Conservation (phyloP, 37 sponge, comb jelly and placozoan species). For the Eunapius fragilis region DNA sequence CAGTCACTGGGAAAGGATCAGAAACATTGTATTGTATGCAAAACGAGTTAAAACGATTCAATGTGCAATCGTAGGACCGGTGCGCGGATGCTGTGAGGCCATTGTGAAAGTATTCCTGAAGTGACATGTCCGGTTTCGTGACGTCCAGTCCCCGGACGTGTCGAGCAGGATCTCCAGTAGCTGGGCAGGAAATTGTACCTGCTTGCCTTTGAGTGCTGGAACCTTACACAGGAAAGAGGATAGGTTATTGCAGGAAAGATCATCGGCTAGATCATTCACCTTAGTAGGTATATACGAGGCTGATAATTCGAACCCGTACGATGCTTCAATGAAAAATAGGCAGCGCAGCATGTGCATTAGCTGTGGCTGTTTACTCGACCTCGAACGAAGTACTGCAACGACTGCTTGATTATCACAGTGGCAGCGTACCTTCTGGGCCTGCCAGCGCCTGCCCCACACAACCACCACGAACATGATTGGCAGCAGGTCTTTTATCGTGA, state of each 20-base stretch:
- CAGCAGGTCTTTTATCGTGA: conserved; percentile 15
- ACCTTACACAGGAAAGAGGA: conserved; percentile 47
- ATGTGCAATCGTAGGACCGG: not conserved
- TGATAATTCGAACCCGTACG: not conserved
- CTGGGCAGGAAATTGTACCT: no score
- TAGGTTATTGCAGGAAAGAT: conserved; percentile 32
- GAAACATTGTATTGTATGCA: not conserved
- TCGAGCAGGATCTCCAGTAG: no score
- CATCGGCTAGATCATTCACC: conserved; percentile 49
- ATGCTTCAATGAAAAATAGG: conserved; percentile 9
- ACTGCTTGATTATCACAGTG: conserved; percentile 22
- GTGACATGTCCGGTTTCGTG: no score
- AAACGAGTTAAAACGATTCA: not conserved
- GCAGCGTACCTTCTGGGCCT: not conserved
- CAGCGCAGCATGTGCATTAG: conserved; percentile 22
- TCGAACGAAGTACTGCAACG: not conserved
- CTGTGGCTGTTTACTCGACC: not conserved
- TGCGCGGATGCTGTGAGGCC: not conserved
- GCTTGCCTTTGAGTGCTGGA: not conserved
- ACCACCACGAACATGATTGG: conserved; percentile 19
- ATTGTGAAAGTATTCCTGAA: no score
- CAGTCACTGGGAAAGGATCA: not conserved
- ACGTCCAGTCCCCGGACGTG: no score
- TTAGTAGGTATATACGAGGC: no score
- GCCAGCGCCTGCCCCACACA: conserved; percentile 13